A percentile compares a stretch with the other conserved stretches of the same genome.
Evolutionary conservation across 2,888 invertebrate genomes (phyloP).

Genomic region (Clitarchus hookeri): DNA sequence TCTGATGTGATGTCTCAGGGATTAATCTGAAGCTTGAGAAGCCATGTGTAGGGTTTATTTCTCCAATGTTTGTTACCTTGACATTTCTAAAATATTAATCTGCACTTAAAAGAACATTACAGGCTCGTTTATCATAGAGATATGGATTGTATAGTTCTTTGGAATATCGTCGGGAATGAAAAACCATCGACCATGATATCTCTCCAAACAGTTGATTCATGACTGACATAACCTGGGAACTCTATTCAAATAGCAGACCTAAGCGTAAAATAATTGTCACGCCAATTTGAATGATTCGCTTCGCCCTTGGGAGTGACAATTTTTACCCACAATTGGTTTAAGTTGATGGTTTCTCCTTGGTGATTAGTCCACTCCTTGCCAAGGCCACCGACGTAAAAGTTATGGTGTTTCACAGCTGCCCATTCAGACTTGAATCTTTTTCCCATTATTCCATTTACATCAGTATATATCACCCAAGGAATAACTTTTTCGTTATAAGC

Average conservation of each 20-base stretch:
- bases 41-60: slow-evolving; percentile 73
- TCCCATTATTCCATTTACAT: slow-evolving; percentile 81
- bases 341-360: slow-evolving; percentile 78
- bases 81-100: slow-evolving; percentile 75
- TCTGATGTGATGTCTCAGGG: slow-evolving; percentile 83
- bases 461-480: slow-evolving; percentile 84
- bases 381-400: slow-evolving; percentile 90
- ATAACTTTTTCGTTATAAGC: slow-evolving; percentile 67
- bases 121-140: slow-evolving; percentile 86
- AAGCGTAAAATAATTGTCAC: slow-evolving; percentile 64
- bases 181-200: slow-evolving; percentile 81
- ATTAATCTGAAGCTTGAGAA: slow-evolving; percentile 98
- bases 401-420: slow-evolving; percentile 89
- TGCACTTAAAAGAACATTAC: slow-evolving; percentile 82
- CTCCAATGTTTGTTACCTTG: slow-evolving; percentile 62
- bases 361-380: slow-evolving; percentile 97
- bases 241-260: slow-evolving; percentile 75
- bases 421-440: slow-evolving; percentile 96
- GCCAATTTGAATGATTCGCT: slow-evolving; percentile 68
- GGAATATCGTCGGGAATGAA: slow-evolving; percentile 92
- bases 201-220: slow-evolving; percentile 94
- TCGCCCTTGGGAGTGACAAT: slow-evolving; percentile 78
- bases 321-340: slow-evolving; percentile 95
- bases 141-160: slow-evolving; percentile 86
- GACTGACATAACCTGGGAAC: slow-evolving; percentile 95